Evolutionary conservation across 2,888 invertebrate genomes (phyloP), one percentile per base, ranked within the genome.

Genomic region (Uropetala carovei): DNA sequence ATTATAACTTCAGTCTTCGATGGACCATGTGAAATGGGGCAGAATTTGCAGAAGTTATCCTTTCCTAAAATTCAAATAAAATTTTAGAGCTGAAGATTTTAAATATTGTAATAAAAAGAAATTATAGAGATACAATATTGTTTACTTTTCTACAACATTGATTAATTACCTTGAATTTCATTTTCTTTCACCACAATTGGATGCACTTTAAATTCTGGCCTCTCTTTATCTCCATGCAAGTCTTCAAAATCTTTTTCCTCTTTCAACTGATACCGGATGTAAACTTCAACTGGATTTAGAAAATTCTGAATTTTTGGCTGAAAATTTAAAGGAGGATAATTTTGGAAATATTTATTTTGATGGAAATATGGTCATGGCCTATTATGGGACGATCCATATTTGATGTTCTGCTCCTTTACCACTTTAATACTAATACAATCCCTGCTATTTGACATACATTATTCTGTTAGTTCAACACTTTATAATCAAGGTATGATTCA

Each of bases 11-110:
- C 58, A 11, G n/a, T 68, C 2, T 64, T 10, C 13, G 92, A 93
- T 75, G 94, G 91, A 22, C 93, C 58, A 16, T 22, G 93, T 14
- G 94, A 93, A 57, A 93, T 92, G 30, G 93, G 93, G 56, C 94
- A 93, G 30, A 85, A 93, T 16, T 89, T 68, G 81, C 92, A 92
- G 57, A 92, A 92, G 14, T 14, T 43, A 30, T 64, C 30, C 7
- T 56, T 43, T 18, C 83, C 83, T 83, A 16, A 83, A 56, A 83
- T 56, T 43, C 4, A 83, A 9, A 18, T 56, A 83, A 16, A 83
- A 7, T 64, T 64, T 64, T 5, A 64, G 0, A 64, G 7, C 64
- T 18, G 7, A 11, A 64, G 18, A 5, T 64, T n/a, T 18, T 64
- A n/a, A 64, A 64, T 8, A 9, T 83, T 9, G 18, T n/a, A 30